Evolutionary conservation across 2,113 vertebrate species (phyloP).

Genomic region (Tautogolabrus adspersus): DNA sequence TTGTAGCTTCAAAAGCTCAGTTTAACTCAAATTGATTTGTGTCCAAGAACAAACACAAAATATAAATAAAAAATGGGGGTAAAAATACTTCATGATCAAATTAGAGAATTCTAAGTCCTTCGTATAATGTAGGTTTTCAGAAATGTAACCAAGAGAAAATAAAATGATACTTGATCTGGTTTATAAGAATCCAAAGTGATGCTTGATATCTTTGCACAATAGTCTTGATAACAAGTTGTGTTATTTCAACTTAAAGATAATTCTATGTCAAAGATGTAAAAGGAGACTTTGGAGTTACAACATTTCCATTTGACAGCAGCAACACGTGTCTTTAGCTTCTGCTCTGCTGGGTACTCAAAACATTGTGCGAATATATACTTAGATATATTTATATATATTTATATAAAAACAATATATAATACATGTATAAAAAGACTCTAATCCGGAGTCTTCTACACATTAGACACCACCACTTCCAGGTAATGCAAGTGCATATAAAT

Average conservation of each 20-base stretch:
- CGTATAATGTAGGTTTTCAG: background rate
- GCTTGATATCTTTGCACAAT: constrained; percentile 55
- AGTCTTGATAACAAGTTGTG: background rate
- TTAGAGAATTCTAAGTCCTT: background rate
- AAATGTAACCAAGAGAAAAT: constrained; percentile 21
- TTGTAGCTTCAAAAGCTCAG: constrained; percentile 37
- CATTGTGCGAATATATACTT: constrained; percentile 80
- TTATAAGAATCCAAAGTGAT: constrained; percentile 6
- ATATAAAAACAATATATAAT: constrained; percentile 82
- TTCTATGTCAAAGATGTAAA: background rate
- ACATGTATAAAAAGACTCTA: constrained; percentile 90
- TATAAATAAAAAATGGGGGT: too few species aligned
- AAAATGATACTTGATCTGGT: background rate
- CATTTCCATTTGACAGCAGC: constrained; percentile 71
- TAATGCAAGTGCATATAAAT: constrained; percentile 99
- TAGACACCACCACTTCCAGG: constrained; percentile 92
- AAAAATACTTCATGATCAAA: background rate
- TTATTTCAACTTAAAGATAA: constrained; percentile 5
- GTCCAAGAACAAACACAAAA: too few species aligned
- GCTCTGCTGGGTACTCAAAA: constrained; percentile 80
- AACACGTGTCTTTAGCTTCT: constrained; percentile 84
- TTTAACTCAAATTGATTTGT: too few species aligned
- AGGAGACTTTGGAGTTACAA: constrained; percentile 48
- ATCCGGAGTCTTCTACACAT: constrained; percentile 93
- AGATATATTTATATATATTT: constrained; percentile 84